Evolutionary conservation across 2,113 vertebrate species (phyloP).

Genomic region (Pseudopipra pipra): DNA sequence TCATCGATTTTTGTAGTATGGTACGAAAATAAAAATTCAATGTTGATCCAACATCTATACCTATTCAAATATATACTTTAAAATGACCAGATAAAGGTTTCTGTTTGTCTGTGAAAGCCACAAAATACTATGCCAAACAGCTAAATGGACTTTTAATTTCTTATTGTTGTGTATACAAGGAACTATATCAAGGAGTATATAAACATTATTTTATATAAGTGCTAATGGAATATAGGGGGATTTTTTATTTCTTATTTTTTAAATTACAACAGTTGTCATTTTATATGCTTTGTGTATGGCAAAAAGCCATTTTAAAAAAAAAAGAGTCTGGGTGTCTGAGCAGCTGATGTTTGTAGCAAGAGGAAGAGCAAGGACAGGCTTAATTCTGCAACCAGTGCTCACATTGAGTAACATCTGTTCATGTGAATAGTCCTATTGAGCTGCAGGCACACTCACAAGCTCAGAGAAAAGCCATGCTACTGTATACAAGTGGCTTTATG

Average conservation of each 20-base stretch:
- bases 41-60: not conserved
- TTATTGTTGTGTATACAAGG: not conserved
- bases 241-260: not conserved
- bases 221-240: not conserved
- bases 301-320: not conserved
- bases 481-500: conserved; percentile 15
- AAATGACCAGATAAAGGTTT: not conserved
- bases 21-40: not conserved
- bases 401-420: conserved; percentile 60
- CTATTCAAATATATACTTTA: not conserved
- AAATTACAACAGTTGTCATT: not conserved
- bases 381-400: conserved; percentile 41
- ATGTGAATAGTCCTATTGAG: conserved; percentile 58
- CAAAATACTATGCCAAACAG: not conserved
- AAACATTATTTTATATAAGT: not conserved
- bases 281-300: not conserved
- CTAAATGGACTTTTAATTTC: not conserved
- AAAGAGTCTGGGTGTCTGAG: conserved; percentile 11
- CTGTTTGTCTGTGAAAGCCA: not conserved
- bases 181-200: not conserved
- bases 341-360: conserved; percentile 58
- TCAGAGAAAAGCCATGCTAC: conserved; percentile 12
- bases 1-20: not conserved
- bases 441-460: not conserved
- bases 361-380: conserved; percentile 47